A percentile compares a stretch with the other conserved stretches of the same genome.
phyloP scores from a whole-genome alignment of 2,888 invertebrate species.

The Volucella inanis region DNA sequence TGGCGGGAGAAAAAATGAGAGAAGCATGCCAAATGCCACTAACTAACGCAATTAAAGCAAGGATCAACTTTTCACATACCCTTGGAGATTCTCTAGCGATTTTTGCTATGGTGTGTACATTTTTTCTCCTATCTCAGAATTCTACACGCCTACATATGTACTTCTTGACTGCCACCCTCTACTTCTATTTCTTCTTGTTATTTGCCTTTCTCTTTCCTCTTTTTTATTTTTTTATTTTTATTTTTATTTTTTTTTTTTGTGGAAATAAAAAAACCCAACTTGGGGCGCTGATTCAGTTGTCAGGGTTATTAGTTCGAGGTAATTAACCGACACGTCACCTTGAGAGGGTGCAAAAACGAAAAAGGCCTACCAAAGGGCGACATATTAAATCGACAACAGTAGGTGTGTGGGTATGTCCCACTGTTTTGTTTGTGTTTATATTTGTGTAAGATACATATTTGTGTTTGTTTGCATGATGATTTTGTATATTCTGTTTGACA shows the following conservation, averaged over 20 bases:
- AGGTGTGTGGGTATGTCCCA: neutral
- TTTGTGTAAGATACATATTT: slow-evolving; percentile 31
- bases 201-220: neutral
- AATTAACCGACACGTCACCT: slow-evolving; percentile 67
- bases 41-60: slow-evolving; percentile 60
- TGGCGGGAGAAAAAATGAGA: neutral
- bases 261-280: slow-evolving; percentile 44
- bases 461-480: slow-evolving; percentile 50
- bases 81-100: neutral
- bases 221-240: slow-evolving; percentile 9
- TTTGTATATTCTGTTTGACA: slow-evolving; percentile 54
- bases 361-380: slow-evolving; percentile 16
- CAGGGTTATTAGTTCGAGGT: slow-evolving; percentile 66
- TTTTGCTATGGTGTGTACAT: slow-evolving; percentile 33
- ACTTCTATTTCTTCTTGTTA: neutral
- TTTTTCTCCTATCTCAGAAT: neutral
- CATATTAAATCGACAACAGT: slow-evolving; percentile 29
- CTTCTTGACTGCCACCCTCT: neutral
- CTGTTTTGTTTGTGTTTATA: no score
- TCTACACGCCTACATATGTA: neutral
- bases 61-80: slow-evolving; percentile 8
- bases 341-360: slow-evolving; percentile 33
- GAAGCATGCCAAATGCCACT: slow-evolving; percentile 32
- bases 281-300: slow-evolving; percentile 33
- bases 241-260: slow-evolving; percentile 14